These are phyloP conservation scores for Cecidostiba fungosa DNA, from an alignment of 2,888 invertebrate genomes.

Conservation along the genomic window DNA sequence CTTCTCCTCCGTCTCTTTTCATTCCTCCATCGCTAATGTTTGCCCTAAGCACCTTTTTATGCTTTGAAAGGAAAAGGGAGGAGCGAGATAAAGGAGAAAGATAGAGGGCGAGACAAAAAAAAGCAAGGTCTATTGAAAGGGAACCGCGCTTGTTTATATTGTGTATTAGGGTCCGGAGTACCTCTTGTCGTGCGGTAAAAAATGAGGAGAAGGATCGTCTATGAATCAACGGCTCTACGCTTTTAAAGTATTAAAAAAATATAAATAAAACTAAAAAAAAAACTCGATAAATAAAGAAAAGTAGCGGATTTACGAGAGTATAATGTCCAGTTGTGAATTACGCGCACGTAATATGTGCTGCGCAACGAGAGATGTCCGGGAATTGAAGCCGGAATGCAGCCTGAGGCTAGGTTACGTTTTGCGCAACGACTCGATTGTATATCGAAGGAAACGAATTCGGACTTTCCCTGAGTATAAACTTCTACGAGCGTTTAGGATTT, in stretches of 20 bases:
- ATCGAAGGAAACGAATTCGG: constrained; percentile 17
- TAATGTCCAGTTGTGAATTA: background rate
- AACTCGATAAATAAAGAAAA: background rate
- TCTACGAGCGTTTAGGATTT: background rate
- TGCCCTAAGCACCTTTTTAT: constrained; percentile 58
- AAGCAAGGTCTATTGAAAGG: constrained; percentile 44
- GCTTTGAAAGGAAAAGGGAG: constrained; percentile 31
- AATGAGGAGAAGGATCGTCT: background rate
- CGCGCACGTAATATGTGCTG: background rate
- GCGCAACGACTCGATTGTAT: constrained; percentile 29
- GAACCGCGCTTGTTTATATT: constrained; percentile 21
- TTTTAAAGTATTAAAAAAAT: background rate
- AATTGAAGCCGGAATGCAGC: constrained; percentile 40
- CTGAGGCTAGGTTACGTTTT: constrained; percentile 24
- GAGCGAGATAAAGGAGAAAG: constrained; percentile 24
- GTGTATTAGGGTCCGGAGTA: background rate
- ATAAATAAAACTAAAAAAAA: background rate
- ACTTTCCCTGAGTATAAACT: too few relatives aligned
- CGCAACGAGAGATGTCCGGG: constrained; percentile 38
- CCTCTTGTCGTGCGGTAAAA: background rate
- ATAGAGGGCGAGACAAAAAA: constrained; percentile 30
- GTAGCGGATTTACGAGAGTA: background rate
- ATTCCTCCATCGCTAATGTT: constrained; percentile 49
- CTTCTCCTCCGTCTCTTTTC: constrained; percentile 31
- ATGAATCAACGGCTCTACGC: background rate